Base-by-base conservation (phyloP, 2,888 invertebrate species). In the Malachius bipustulatus region DNA sequence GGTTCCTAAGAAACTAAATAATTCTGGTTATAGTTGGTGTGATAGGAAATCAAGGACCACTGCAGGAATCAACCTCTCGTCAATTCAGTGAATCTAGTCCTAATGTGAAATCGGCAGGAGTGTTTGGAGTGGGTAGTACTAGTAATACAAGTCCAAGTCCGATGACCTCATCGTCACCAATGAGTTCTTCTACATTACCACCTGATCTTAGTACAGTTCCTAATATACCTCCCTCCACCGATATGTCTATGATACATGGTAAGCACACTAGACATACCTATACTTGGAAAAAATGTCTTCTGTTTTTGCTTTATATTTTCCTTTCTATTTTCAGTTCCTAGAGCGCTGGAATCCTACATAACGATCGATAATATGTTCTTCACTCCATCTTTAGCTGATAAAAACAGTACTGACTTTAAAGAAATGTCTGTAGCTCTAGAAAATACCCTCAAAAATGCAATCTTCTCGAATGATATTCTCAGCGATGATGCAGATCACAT, bases 281-380 rank as follows among this genome's bases (percentile, higher is more conserved):
- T 19, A 19, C 24, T 8, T 6, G n/a, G 6, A 6, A 19, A 19
- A 19, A 19, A 19, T 19, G n/a, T 19, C 6, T 19, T 19, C n/a
- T 19, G 24, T 19, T 8, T 19, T n/a, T 19, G 6, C 24, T 19
- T 6, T 19, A 19, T 30, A 35, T 37, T 36, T 34, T 40, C 43
- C 10, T 13, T 42, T 40, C 26, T 34, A 36, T 44, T 59, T 59
- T 30, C 63, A 73, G 82, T 84, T 43, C 77, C 80, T 33, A 66
- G 72, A 52, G 76, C 77, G 2, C 51, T 82, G 28, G 78, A 82
- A 58, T 80, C 80, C 2, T 69, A 74, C 48, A 54, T 83, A 35
- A 71, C 62, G 38, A 68, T 84, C 19, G 75, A 78, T 46, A 77
- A 80, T 51, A 66, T 77, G 46, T 67, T 72, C 28, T 82, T 71